phyloP scores from a whole-genome alignment of 2,888 invertebrate species.

The Chrysomela aeneicollis region DNA sequence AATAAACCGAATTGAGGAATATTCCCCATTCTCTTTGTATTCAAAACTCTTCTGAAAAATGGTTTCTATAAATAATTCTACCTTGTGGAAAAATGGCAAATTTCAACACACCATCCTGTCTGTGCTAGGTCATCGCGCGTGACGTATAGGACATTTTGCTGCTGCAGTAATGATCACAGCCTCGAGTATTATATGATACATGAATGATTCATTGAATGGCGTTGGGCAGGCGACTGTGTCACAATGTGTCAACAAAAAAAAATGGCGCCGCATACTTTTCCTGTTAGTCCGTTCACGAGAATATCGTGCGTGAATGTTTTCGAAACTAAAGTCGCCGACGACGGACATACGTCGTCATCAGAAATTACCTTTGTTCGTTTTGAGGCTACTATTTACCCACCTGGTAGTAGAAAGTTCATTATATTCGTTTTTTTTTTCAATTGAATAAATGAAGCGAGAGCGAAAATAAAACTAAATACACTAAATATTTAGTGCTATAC shows the following conservation, averaged over 20 bases:
- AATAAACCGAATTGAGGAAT: no score
- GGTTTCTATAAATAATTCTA: no score
- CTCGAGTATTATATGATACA: background rate
- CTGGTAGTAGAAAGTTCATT: no score
- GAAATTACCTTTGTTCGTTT: background rate
- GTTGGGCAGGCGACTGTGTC: constrained; percentile 6
- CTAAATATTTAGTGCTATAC: no score
- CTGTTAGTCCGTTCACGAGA: constrained; percentile 33
- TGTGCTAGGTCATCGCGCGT: background rate
- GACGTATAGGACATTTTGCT: background rate
- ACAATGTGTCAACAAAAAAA: constrained; percentile 32
- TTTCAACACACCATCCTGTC: no score
- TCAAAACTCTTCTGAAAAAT: no score
- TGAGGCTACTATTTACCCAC: no score
- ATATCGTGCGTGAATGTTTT: constrained; percentile 30
- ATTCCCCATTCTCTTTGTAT: no score
- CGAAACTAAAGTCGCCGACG: constrained; percentile 14
- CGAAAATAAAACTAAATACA: no score
- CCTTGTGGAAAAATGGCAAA: background rate
- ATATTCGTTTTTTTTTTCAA: no score
- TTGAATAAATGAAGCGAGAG: no score
- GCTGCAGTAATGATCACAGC: background rate
- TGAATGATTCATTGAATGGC: constrained; percentile 17
- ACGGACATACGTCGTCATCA: constrained; percentile 6
- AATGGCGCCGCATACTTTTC: constrained; percentile 33